These are phyloP conservation scores for Danio kyathit DNA, from an alignment of 2,797 vertebrate species.

Conservation along the genomic window DNA sequence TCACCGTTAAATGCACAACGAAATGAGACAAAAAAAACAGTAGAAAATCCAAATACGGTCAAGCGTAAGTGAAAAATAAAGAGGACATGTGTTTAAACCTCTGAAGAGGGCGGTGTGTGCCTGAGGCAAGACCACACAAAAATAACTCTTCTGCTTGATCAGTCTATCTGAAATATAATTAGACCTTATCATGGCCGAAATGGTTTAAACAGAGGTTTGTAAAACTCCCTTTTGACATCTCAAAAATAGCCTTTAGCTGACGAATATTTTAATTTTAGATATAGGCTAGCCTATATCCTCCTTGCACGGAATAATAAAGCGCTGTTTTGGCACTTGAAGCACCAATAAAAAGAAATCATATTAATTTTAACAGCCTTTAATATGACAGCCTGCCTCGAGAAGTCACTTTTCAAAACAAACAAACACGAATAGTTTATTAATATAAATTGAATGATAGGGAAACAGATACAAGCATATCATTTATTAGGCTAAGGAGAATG, in stretches of 20 bases:
- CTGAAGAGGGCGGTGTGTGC: not conserved
- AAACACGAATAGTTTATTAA: too few species aligned
- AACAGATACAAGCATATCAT: not conserved
- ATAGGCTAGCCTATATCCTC: not conserved
- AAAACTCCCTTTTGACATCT: not conserved
- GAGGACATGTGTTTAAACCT: not conserved
- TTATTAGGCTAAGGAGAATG: not conserved
- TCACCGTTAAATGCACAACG: not conserved
- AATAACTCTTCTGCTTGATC: conserved; percentile 19
- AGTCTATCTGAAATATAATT: conserved; percentile 28
- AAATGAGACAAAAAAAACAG: not conserved
- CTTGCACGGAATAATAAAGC: not conserved
- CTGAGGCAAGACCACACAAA: conserved; percentile 34
- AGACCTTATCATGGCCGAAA: not conserved
- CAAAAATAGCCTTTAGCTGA: conserved; percentile 5
- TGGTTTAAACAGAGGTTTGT: not conserved
- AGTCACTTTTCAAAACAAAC: not conserved
- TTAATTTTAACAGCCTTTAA: not conserved
- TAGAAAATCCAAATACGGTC: not conserved
- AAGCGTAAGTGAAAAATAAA: conserved; percentile 19
- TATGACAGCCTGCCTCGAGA: not conserved
- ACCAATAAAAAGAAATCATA: too few species aligned
- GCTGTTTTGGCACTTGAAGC: too few species aligned
- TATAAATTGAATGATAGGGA: too few species aligned
- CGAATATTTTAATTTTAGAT: conserved; percentile 5